These are phyloP conservation scores for Junonia oenone DNA, from an alignment of 2,888 invertebrate genomes.

Conservation along the genomic window DNA sequence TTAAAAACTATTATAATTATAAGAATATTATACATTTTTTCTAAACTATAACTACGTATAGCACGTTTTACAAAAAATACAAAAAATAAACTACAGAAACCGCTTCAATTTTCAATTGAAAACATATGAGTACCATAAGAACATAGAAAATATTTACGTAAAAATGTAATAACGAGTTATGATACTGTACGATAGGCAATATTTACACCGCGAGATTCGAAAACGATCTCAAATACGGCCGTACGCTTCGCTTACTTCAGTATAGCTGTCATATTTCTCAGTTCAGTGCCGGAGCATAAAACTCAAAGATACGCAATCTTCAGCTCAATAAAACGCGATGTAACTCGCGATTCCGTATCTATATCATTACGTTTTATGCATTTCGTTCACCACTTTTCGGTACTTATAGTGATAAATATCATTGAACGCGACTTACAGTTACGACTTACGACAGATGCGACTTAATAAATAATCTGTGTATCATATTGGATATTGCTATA, in stretches of 20 bases:
- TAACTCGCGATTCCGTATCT: conserved; percentile 36
- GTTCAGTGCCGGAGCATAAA: conserved; percentile 17
- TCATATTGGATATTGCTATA: too few relatives aligned
- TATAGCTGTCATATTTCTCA: conserved; percentile 4
- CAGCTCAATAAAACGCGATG: conserved; percentile 39
- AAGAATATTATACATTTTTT: too few relatives aligned
- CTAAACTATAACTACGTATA: too few relatives aligned
- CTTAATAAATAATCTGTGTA: too few relatives aligned
- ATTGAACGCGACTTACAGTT: too few relatives aligned
- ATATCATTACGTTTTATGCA: conserved; percentile 46
- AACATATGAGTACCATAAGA: too few relatives aligned
- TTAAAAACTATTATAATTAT: too few relatives aligned
- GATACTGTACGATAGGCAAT: neutral
- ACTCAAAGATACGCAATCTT: conserved; percentile 32
- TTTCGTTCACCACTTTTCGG: conserved; percentile 39
- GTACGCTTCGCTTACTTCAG: neutral
- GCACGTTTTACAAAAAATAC: too few relatives aligned
- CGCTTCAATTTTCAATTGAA: too few relatives aligned
- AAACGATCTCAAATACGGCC: neutral
- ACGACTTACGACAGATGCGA: too few relatives aligned
- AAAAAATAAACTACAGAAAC: too few relatives aligned
- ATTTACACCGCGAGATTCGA: neutral
- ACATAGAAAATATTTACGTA: neutral
- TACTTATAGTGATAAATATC: neutral
- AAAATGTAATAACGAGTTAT: neutral